Evolutionary conservation across 1,140 invertebrate species (phyloP), one percentile per base, ranked within the genome.

Genomic region (Bombus waltoni): DNA sequence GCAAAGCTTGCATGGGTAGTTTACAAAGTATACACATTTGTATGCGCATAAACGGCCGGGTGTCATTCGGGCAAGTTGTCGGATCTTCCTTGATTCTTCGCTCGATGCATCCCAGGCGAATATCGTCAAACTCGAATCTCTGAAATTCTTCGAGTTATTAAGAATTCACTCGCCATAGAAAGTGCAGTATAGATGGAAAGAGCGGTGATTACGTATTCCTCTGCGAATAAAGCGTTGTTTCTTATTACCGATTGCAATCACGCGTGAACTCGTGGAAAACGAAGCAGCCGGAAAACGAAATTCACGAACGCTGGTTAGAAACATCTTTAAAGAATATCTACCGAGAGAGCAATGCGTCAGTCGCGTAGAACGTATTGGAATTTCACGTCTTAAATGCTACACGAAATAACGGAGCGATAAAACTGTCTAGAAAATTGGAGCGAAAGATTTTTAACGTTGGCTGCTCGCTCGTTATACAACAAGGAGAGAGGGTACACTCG

Each of bases 201-300:
- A 25, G 15, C 8, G 15, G 28, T 13, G 11, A 28, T 13, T 28
- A n/a, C 22, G 9, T 62, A 28, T 28, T 62, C 59, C 57, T 9
- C 28, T 2, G 13, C 32, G 66, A 81, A 72, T 44, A 57, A 42
- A 25, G 38, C 40, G 38, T 66, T 59, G 71, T 87, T 88, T 88
- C 73, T 76, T 84, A 47, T 62, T 53, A 25, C 32, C 15, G 65
- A 62, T 68, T 70, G 47, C 38, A 59, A 66, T 74, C 86, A 32
- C 80, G 65, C 72, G 72, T 11, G 28, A 85, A 62, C 22, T 70
- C 83, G 59, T 81, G 83, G 18, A 85, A 75, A 85, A 71, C 53
- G 38, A 66, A 66, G n/a, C n/a, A 22, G 53, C 81, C 28, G 38
- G 38, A 38, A 38, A 10, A 2, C 25, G 35, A 11, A 88, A 88